Conservation (phyloP, 2,888 invertebrate genomes). For the Cylindroiulus punctatus region DNA sequence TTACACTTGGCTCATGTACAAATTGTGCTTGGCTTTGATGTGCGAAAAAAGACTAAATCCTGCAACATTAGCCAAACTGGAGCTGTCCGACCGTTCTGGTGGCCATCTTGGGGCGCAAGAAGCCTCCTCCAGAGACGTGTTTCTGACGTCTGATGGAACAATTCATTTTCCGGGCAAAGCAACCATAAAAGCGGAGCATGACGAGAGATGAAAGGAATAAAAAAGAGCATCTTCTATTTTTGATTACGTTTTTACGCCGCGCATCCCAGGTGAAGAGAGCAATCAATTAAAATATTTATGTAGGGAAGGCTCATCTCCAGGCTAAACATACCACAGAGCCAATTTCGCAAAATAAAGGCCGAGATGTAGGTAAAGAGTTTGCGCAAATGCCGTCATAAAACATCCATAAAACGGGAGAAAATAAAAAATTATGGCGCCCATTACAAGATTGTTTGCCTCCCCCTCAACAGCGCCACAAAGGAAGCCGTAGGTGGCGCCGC, state of each 20-base stretch:
- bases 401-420: not conserved
- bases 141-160: not conserved
- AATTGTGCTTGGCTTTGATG: too few species aligned
- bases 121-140: not conserved
- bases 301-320: not conserved
- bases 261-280: constrained; percentile 17
- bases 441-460: constrained; percentile 28
- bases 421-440: constrained; percentile 40
- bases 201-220: constrained; percentile 21
- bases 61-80: too few species aligned
- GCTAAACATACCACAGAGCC: not conserved
- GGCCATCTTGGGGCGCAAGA: not conserved
- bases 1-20: too few species aligned
- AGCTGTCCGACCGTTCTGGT: not conserved
- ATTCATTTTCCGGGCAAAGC: not conserved
- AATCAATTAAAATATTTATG: constrained; percentile 45
- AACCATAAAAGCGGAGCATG: constrained; percentile 15
- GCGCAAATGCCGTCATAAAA: constrained; percentile 40
- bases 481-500: not conserved
- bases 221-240: constrained; percentile 40
- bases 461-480: not conserved
- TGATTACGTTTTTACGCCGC: not conserved
- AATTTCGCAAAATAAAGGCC: not conserved
- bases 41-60: too few species aligned
- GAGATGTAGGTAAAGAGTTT: constrained; percentile 31